These are phyloP conservation scores for Goniozus legneri DNA, from an alignment of 1,140 invertebrate species.

Conservation along the genomic window DNA sequence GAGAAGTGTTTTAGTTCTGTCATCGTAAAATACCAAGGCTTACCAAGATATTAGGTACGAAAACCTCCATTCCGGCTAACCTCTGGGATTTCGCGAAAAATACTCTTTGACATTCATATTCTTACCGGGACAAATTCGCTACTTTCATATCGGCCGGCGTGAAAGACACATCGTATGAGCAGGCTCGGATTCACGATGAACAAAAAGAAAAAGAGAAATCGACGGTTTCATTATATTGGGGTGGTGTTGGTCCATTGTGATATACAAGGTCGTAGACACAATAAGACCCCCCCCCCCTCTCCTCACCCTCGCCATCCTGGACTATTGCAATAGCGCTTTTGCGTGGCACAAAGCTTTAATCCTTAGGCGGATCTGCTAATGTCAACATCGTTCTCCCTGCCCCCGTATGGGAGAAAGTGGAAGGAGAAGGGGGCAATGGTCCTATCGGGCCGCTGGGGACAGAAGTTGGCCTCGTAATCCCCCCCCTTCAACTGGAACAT, in stretches of 20 bases:
- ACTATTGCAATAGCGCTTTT: constrained; percentile 41
- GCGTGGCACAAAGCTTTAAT: constrained; percentile 47
- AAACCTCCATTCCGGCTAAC: too few relatives aligned
- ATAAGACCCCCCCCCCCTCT: too few relatives aligned
- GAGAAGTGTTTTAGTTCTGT: constrained; percentile 48
- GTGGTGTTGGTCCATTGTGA: constrained; percentile 22
- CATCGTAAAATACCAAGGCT: constrained; percentile 54
- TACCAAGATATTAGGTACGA: constrained; percentile 55
- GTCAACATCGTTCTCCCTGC: constrained; percentile 43
- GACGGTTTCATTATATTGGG: constrained; percentile 37
- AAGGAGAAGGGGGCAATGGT: too few relatives aligned
- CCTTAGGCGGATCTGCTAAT: constrained; percentile 47
- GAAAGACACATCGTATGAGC: too few relatives aligned
- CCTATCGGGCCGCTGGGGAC: constrained; percentile 17
- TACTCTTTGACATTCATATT: too few relatives aligned
- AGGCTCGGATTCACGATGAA: constrained; percentile 24
- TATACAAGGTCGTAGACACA: constrained; percentile 36
- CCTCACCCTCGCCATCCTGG: too few relatives aligned
- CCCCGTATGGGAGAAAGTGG: too few relatives aligned
- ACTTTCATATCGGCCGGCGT: too few relatives aligned
- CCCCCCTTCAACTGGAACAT: too few relatives aligned
- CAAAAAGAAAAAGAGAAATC: constrained; percentile 23
- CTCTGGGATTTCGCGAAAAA: too few relatives aligned
- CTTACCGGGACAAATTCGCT: too few relatives aligned
- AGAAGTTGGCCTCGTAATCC: constrained; percentile 23